Evolutionary conservation across 2,888 invertebrate species (phyloP), one percentile per base, ranked within the genome.

Genomic region (Sylvicola fuscatus): DNA sequence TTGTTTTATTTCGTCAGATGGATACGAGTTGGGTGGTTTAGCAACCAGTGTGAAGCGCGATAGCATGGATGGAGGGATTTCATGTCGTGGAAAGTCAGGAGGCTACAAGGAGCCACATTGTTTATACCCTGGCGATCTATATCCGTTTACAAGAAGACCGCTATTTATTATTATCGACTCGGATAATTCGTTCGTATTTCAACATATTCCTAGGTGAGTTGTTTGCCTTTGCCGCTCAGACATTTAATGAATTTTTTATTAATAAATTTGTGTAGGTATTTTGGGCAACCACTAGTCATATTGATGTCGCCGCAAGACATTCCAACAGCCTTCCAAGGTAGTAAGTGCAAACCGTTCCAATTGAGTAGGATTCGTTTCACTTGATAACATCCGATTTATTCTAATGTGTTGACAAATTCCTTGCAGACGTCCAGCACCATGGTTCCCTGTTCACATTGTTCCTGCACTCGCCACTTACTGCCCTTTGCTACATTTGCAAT

Each of bases 391-490:
- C 21, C 4, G 8, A 29, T 6, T 29, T 10, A 13, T 5, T 13
- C 6, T 4, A 4, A 29, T 7, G 4, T 13, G n/a, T 29, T 31
- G 37, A 3, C 28, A 10, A 33, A 27, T 27, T 38, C 35, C 35
- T 16, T 28, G 15, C 37, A 30, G 84, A 82, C 60, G 72, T 77
- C 47, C 77, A 77, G 50, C 76, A 76, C 66, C 79, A 86, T 50
- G 95, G 93, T 40, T 89, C 82, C 50, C 65, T 95, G 45, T 90
- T 95, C 62, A 93, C 93, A 16, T 65, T 93, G 54, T 95, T 95
- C 67, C 74, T 95, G 46, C 90, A 93, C 62, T 82, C 84, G 50
- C 93, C 95, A 32, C 65, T 93, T 51, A 81, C 84, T 49, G 89
- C 86, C 42, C 76, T 93, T 53, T 90, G 90, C 63, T 79, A 81